Evolutionary conservation across 2,888 invertebrate species (phyloP), one percentile per base, ranked within the genome.

Genomic region (Mycalesis mineus): DNA sequence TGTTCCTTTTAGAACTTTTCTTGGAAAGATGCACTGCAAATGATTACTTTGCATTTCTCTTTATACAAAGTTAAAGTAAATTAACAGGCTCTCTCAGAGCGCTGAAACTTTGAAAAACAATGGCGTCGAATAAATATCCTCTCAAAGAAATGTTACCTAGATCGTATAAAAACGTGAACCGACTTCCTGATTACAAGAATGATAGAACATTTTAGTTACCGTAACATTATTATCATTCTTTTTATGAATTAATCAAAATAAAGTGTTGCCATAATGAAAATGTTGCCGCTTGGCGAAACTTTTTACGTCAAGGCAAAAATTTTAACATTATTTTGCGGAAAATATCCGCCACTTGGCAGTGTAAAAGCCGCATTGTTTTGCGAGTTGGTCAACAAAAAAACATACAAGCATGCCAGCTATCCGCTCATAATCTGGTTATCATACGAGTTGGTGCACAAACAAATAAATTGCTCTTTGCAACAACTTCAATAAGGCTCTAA

Each of bases 171-270:
- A 41, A 55, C 48, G 39, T 48, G 37, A 51, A 57, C 47, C 41
- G 57, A 61, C 57, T 63, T 61, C 53, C 59, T 61, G 61, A 60
- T 63, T 61, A 59, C 50, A 53, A 56, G 47, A 58, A 62, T 50
- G 55, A 61, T 58, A 58, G 57, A 57, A 52, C 52, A 55, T 28
- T 60, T 57, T 50, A 44, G 40, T 53, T 61, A 59, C 45, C 14
- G 39, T 54, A 53, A 61, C 33, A 53, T 54, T 52, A 53, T 59
- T 36, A 49, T 55, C 47, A 48, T 28, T 39, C 22, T 29, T 8
- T 29, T 29, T 28, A 33, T 49, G 11, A 51, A 28, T 40, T 9
- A 28, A 29, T 11, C 29, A 2, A 14, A 49, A 14, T 39, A 22
- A 22, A n/a, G 49, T 39, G 28, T 28, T 39, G 28, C 22, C 28